Evolutionary conservation across 2,113 vertebrate species (phyloP).

Genomic region (Erythrocebus patas): DNA sequence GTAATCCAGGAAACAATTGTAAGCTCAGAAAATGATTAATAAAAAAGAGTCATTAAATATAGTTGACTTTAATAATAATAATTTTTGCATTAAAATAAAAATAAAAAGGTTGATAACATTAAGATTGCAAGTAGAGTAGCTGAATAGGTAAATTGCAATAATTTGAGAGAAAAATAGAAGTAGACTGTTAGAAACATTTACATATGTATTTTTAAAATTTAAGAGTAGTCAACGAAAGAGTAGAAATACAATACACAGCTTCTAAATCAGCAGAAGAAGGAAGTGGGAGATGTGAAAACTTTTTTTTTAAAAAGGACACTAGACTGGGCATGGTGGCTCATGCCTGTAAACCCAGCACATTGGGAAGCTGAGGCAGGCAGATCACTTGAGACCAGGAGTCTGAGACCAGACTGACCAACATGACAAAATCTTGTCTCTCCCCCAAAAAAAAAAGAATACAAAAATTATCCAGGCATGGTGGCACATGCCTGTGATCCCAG

Average conservation of each 20-base stretch:
- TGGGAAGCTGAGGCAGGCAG: too few species aligned
- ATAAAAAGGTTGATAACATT: neutral
- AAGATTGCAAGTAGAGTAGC: neutral
- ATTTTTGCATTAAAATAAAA: neutral
- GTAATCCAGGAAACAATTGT: neutral
- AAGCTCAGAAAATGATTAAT: neutral
- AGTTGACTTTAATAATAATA: neutral
- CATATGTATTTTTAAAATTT: neutral
- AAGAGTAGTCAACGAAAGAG: neutral
- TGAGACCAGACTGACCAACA: too few species aligned
- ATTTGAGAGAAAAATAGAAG: neutral
- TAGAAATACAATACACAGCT: neutral
- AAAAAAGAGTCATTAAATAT: neutral
- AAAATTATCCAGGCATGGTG: too few species aligned
- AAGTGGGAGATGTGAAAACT: neutral
- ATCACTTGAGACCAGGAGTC: too few species aligned
- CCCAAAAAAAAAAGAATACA: too few species aligned
- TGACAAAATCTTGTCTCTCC: too few species aligned
- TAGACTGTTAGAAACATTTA: neutral
- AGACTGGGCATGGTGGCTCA: too few species aligned
- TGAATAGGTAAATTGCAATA: neutral
- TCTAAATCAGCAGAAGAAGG: neutral
- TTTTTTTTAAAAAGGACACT: too few species aligned
- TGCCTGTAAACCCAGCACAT: too few species aligned
- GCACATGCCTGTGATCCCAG: too few species aligned